Evolutionary conservation across 2,888 invertebrate species (phyloP).

Genomic region (Brachyptera putata): DNA sequence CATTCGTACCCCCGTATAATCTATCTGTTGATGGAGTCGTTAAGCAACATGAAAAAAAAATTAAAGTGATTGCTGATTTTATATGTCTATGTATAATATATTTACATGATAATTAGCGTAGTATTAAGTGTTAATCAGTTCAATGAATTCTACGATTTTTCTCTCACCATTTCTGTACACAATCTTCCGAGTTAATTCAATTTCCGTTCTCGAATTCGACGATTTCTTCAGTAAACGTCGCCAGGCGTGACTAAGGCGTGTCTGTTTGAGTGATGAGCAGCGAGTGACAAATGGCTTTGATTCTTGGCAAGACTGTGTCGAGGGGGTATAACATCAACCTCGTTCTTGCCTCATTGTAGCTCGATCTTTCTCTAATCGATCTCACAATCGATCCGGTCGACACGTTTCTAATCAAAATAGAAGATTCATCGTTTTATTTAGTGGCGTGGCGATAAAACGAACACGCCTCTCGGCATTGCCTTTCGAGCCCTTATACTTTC

Average conservation of each 20-base stretch:
- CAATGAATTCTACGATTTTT: no score
- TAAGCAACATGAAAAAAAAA: no score
- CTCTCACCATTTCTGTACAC: no score
- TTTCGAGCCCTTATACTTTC: no score
- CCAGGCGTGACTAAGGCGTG: neutral
- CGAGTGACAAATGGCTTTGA: conserved; percentile 8
- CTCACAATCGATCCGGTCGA: neutral
- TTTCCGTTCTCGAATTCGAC: neutral
- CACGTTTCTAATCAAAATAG: neutral
- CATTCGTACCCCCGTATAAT: no score
- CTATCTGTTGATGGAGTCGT: no score
- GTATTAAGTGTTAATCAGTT: no score
- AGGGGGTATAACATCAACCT: neutral
- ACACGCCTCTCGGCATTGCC: no score
- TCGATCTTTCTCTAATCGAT: neutral
- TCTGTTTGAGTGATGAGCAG: neutral
- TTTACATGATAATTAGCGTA: no score
- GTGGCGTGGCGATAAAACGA: neutral
- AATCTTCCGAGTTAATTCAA: no score
- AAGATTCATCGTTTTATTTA: conserved; percentile 3
- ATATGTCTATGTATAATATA: no score
- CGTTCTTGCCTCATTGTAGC: neutral
- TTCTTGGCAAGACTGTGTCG: neutral
- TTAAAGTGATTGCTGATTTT: no score
- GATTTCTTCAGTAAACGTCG: neutral